Conservation (phyloP, 2,888 invertebrate species). For the Chironomus tentans region DNA sequence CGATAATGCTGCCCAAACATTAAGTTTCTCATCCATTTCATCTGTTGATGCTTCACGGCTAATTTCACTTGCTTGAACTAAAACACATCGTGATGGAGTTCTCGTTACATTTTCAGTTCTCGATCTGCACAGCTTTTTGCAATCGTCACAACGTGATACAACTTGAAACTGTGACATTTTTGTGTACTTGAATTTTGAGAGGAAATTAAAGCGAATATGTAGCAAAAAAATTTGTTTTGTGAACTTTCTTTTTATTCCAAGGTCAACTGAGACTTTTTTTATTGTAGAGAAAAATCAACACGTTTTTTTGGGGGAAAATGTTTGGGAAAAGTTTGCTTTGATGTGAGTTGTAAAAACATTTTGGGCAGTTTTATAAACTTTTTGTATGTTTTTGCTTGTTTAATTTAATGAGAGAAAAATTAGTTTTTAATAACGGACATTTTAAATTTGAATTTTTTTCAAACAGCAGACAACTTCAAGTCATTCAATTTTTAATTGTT, state of each 20-base stretch:
- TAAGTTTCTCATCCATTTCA: neutral
- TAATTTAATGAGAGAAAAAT: too few relatives aligned
- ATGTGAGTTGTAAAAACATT: too few relatives aligned
- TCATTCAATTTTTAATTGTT: too few relatives aligned
- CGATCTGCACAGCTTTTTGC: neutral
- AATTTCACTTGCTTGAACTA: neutral
- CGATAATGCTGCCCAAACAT: neutral
- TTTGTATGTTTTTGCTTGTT: too few relatives aligned
- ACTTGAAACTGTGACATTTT: neutral
- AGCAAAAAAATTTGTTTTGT: neutral
- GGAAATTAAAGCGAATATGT: neutral
- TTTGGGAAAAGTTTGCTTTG: too few relatives aligned
- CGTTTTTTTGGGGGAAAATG: too few relatives aligned
- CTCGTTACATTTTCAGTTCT: neutral
- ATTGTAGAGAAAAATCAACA: too few relatives aligned
- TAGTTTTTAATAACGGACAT: too few relatives aligned
- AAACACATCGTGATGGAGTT: neutral
- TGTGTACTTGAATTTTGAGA: neutral
- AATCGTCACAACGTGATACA: neutral
- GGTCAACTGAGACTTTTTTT: neutral
- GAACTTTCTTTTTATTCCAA: constrained; percentile 1
- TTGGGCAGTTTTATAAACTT: too few relatives aligned
- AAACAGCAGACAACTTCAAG: too few relatives aligned
- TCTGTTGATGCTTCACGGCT: neutral
- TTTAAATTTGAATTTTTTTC: too few relatives aligned